Conservation (phyloP, 2,888 invertebrate genomes). For the Sisyra nigra region DNA sequence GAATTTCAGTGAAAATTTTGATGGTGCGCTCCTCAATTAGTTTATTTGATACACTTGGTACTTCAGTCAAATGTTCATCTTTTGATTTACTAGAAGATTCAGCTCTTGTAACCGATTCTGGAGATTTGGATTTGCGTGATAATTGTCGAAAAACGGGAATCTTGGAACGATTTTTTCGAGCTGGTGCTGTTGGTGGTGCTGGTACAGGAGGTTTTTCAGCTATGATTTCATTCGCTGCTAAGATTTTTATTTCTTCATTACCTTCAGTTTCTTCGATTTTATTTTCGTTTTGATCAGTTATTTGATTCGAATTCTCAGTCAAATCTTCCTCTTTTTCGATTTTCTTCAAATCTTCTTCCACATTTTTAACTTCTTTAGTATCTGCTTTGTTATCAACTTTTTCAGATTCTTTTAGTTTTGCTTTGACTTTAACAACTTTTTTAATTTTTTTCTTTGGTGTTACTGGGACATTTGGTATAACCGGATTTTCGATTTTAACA, state of each 20-base stretch:
- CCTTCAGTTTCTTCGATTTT: background rate
- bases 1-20: background rate
- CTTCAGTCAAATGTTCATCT: background rate
- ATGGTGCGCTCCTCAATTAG: background rate
- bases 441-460: too few species aligned
- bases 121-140: background rate
- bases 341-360: background rate
- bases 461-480: background rate
- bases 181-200: slow-evolving; percentile 15
- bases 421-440: too few species aligned
- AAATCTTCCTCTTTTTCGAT: background rate
- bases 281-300: background rate
- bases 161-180: slow-evolving; percentile 20
- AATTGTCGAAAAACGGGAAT: slow-evolving; percentile 20
- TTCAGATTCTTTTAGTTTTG: too few species aligned
- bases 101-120: background rate
- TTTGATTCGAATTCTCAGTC: background rate
- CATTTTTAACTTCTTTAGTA: background rate
- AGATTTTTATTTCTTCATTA: background rate
- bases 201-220: slow-evolving; percentile 17
- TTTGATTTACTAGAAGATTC: slow-evolving; percentile 3
- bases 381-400: background rate
- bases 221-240: background rate
- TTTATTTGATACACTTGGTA: slow-evolving; percentile 6
- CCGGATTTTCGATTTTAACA: slow-evolving; percentile 3